Conservation (phyloP, 2,113 vertebrate species). For the Regulus satrapa region DNA sequence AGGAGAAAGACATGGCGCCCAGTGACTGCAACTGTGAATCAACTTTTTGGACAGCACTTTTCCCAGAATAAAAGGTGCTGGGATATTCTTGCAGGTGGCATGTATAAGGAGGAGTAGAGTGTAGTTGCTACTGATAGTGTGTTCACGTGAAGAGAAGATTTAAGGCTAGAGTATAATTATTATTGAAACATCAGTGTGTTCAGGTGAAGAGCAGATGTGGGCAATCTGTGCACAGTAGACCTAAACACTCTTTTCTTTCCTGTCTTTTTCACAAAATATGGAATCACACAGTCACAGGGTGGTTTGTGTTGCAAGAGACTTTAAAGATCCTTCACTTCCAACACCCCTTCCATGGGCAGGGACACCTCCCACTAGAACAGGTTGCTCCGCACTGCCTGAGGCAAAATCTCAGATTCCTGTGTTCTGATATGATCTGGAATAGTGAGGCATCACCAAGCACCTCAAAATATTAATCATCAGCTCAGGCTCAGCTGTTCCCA, state of each 20-base stretch:
- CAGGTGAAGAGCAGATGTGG: background rate
- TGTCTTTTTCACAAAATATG: background rate
- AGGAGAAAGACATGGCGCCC: background rate
- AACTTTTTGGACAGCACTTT: background rate
- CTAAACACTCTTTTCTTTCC: background rate
- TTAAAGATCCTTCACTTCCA: background rate
- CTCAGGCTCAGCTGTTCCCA: background rate
- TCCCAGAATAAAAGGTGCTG: background rate
- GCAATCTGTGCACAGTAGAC: background rate
- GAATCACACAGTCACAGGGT: background rate
- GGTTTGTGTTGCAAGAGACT: background rate
- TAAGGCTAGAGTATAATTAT: background rate
- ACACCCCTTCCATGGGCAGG: background rate
- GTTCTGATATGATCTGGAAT: background rate
- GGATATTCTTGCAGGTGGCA: background rate
- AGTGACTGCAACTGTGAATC: background rate
- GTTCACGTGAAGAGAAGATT: background rate
- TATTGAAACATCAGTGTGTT: background rate
- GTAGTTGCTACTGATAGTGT: background rate
- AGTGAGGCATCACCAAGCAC: background rate
- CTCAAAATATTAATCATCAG: background rate
- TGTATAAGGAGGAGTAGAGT: fast-evolving
- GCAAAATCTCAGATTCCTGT: background rate
- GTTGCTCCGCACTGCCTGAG: background rate
- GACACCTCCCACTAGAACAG: background rate